Conservation (phyloP, 2,888 invertebrate species). For the Lamproptera curius region DNA sequence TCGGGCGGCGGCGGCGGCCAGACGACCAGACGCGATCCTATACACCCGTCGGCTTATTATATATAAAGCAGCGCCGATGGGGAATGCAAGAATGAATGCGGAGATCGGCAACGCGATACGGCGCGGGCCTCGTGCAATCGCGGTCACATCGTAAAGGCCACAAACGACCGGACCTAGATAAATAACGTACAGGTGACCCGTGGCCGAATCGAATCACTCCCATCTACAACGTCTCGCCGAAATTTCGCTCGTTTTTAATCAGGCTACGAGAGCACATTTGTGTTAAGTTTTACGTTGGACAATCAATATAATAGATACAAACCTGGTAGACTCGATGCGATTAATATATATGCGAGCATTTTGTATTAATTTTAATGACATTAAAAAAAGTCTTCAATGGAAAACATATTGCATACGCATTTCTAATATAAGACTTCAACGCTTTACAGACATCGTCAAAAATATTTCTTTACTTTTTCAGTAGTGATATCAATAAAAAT, state of each 20-base stretch:
- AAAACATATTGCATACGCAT: too few species aligned
- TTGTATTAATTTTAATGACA: too few species aligned
- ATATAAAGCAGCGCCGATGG: constrained; percentile 53
- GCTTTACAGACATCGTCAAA: too few species aligned
- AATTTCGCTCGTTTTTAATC: neutral
- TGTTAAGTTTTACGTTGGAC: neutral
- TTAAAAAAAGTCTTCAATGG: too few species aligned
- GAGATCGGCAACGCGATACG: constrained; percentile 66
- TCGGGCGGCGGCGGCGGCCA: constrained; percentile 54
- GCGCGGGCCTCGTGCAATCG: constrained; percentile 40
- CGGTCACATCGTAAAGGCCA: constrained; percentile 36
- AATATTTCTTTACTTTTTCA: too few species aligned
- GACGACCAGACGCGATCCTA: constrained; percentile 48
- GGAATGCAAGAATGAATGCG: constrained; percentile 58
- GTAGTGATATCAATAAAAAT: too few species aligned
- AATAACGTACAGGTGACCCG: neutral
- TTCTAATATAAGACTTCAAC: too few species aligned
- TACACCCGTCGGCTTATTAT: too few species aligned
- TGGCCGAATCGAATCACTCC: neutral
- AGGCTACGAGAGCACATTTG: neutral
- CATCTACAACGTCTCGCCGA: neutral
- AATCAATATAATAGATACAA: too few species aligned
- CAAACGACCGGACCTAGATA: constrained; percentile 7
- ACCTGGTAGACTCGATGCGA: too few species aligned
- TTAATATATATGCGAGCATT: too few species aligned